Conservation (phyloP, 2,113 vertebrate species). For the Thinocorus orbignyianus region DNA sequence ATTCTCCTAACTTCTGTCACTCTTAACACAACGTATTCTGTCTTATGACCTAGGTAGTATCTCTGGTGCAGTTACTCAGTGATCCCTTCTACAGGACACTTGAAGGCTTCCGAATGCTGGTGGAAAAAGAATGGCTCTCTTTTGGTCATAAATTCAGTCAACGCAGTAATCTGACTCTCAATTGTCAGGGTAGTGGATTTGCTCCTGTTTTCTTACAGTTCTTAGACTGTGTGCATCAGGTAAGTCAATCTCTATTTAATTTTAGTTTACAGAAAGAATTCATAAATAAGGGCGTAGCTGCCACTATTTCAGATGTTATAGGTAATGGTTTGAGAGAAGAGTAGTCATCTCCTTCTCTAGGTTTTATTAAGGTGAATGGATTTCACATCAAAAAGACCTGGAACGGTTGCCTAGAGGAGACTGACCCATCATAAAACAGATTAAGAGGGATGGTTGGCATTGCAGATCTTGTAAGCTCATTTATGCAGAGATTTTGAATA, state of each 20-base stretch:
- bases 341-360: not conserved
- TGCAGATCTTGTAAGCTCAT: not conserved
- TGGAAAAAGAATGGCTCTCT: slow-evolving; percentile 98
- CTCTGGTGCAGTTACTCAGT: slow-evolving; percentile 91
- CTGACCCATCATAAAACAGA: not conserved
- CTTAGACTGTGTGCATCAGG: slow-evolving; percentile 97
- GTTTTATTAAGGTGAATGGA: not conserved
- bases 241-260: slow-evolving; percentile 56
- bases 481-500: not conserved
- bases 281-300: not conserved
- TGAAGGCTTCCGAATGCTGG: slow-evolving; percentile 93
- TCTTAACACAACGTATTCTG: slow-evolving; percentile 25
- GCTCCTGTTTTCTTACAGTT: slow-evolving; percentile 95
- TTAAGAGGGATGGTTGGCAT: not conserved
- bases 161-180: slow-evolving; percentile 88
- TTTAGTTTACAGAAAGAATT: not conserved
- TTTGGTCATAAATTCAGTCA: slow-evolving; percentile 98
- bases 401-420: not conserved
- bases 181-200: slow-evolving; percentile 92
- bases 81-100: slow-evolving; percentile 97
- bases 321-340: not conserved
- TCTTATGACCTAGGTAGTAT: slow-evolving; percentile 83
- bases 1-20: not conserved
- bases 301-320: not conserved
- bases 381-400: not conserved